These are phyloP conservation scores for Nematolebias whitei DNA, from an alignment of 2,113 vertebrate genomes.

Conservation along the genomic window DNA sequence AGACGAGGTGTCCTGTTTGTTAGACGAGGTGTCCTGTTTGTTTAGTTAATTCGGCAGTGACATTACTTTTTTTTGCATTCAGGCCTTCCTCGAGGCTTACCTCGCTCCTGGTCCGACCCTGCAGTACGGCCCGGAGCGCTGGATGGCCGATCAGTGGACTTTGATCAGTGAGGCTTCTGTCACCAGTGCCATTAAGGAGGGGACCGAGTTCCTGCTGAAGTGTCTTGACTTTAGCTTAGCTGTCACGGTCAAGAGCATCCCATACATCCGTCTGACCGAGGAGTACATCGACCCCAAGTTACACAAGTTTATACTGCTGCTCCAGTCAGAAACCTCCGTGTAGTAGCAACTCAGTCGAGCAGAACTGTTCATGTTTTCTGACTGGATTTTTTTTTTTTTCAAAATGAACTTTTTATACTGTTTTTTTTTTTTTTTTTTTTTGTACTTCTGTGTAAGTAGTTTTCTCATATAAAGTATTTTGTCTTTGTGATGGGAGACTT, in stretches of 20 bases:
- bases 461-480: constrained; percentile 35
- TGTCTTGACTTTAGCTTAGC: constrained; percentile 94
- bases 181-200: constrained; percentile 88
- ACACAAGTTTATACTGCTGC: constrained; percentile 94
- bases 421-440: constrained; percentile 55
- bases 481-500: constrained; percentile 34
- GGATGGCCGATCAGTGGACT: constrained; percentile 95
- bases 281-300: constrained; percentile 95
- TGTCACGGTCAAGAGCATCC: constrained; percentile 88
- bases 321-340: constrained; percentile 86
- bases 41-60: neutral
- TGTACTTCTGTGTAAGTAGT: constrained; percentile 53
- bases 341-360: constrained; percentile 17
- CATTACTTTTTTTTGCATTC: neutral
- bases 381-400: constrained; percentile 24
- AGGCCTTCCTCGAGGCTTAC: constrained; percentile 95
- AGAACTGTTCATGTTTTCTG: constrained; percentile 30
- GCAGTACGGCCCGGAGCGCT: constrained; percentile 92
- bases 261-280: constrained; percentile 91
- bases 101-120: constrained; percentile 90
- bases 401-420: constrained; percentile 56
- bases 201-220: constrained; percentile 87
- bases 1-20: too few relatives aligned
- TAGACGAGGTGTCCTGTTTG: too few relatives aligned
- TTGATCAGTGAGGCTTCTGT: constrained; percentile 94